Percentiles rank a stretch among this genome's conserved stretches.
Conservation (phyloP, 2,797 vertebrate species). For the Eulemur mongoz region DNA sequence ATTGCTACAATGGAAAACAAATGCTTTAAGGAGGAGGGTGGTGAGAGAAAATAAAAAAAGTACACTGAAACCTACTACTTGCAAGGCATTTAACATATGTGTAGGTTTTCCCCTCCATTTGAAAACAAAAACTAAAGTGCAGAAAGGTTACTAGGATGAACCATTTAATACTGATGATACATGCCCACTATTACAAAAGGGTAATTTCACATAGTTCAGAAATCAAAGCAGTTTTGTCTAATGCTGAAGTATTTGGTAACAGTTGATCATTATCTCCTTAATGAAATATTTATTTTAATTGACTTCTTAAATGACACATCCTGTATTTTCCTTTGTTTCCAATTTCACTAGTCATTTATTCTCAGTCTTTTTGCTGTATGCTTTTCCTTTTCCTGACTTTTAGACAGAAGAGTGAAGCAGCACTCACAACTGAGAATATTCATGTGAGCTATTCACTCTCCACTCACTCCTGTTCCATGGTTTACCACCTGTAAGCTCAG, state of each 20-base stretch:
- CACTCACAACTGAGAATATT: not conserved
- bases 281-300: not conserved
- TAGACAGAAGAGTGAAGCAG: no score
- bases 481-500: not conserved
- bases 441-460: no score
- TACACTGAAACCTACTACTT: not conserved
- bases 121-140: not conserved
- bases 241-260: not conserved
- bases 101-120: not conserved
- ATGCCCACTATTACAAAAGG: not conserved
- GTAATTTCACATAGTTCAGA: not conserved
- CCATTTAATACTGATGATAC: not conserved
- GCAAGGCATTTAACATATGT: not conserved
- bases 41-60: not conserved
- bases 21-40: not conserved
- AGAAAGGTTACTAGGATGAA: not conserved
- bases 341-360: not conserved
- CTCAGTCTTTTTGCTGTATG: not conserved
- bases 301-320: not conserved
- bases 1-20: not conserved
- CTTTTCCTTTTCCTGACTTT: not conserved
- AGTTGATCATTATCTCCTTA: not conserved
- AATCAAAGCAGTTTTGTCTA: not conserved
- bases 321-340: not conserved
- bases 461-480: not conserved